Base-by-base conservation (phyloP, 2,888 invertebrate genomes). In the Sinopyrophorus schimmeli region DNA sequence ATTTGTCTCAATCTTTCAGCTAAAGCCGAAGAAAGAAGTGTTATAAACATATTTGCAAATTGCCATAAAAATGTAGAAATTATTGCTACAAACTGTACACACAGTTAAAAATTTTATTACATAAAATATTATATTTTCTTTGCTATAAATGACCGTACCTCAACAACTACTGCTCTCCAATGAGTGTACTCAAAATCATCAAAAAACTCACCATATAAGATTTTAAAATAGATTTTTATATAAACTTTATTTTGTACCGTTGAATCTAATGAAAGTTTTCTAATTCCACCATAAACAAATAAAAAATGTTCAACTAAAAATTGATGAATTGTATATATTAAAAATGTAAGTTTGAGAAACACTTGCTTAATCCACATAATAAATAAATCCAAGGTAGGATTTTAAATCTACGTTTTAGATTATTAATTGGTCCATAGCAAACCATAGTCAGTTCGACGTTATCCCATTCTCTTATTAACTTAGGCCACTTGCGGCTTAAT, bases 1-100 rank as follows among this genome's bases (percentile, higher is more conserved):
- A 55, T 50, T 44, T 53, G 53, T 18, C 14, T 43, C 32, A 53
- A 57, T 26, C 49, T 37, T 23, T 39, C 35, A 4, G 50, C 39
- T 32, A 55, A 20, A n/a, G 49, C 47, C 9, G 31, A 17, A 9
- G 57, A 47, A n/a, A 53, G 12, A 4, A 55, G 11, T 9, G 50
- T 37, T 6, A 55, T 27, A 9, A 53, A 30, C 4, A 42, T 34
- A 43, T 55, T 43, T n/a, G 40, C 17, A 41, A 47, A 57, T 30
- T 57, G 57, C 57, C 57, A 57, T 5, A 35, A 24, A 24, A 47
- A 47, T 9, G 42, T 42, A 10, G 37, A 41, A 3, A 39, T 21
- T 23, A 55, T 9, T 15, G 18, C 26, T 28, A 43, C 21, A 41
- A 47, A 35, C 55, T 55, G 1, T 10, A 12, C 15, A 28, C 3